These are phyloP conservation scores for Sinocyclocheilus maitianheensis DNA, from an alignment of 2,113 vertebrate species.

Conservation along the genomic window DNA sequence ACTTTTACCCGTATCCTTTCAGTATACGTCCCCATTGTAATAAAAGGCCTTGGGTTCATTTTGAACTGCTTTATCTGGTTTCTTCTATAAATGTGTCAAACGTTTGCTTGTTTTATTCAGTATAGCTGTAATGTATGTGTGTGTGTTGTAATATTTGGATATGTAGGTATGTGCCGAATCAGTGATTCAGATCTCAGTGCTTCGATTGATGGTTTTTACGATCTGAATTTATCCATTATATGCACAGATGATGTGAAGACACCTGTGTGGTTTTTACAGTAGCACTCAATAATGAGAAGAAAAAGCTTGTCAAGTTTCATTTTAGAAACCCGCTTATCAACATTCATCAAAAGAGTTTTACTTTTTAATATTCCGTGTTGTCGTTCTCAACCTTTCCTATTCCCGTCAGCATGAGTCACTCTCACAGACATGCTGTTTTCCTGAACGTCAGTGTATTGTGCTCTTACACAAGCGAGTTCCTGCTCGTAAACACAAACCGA, in stretches of 20 bases:
- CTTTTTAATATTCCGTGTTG: background rate
- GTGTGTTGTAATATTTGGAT: background rate
- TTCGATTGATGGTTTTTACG: conserved; percentile 25
- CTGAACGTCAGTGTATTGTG: background rate
- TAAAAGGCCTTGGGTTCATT: conserved; percentile 26
- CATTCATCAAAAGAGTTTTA: conserved; percentile 25
- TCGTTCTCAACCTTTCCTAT: background rate
- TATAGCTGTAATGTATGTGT: background rate
- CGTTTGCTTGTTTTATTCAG: background rate
- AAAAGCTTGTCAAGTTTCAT: background rate
- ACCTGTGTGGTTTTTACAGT: conserved; percentile 28
- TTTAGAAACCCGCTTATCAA: conserved; percentile 19
- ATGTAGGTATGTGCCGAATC: conserved; percentile 38
- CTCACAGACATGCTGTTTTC: conserved; percentile 13
- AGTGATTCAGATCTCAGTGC: conserved; percentile 35
- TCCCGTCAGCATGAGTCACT: background rate
- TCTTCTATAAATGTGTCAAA: conserved; percentile 14
- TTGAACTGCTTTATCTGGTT: background rate
- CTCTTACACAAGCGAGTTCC: background rate
- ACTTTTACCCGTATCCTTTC: conserved; percentile 1
- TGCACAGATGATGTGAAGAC: conserved; percentile 3
- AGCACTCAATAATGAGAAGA: background rate
- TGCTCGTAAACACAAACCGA: background rate
- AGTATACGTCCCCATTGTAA: background rate
- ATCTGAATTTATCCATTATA: conserved; percentile 2